Base-by-base conservation (phyloP, 2,888 invertebrate genomes). In the Acanthococcus lagerstroemiae region DNA sequence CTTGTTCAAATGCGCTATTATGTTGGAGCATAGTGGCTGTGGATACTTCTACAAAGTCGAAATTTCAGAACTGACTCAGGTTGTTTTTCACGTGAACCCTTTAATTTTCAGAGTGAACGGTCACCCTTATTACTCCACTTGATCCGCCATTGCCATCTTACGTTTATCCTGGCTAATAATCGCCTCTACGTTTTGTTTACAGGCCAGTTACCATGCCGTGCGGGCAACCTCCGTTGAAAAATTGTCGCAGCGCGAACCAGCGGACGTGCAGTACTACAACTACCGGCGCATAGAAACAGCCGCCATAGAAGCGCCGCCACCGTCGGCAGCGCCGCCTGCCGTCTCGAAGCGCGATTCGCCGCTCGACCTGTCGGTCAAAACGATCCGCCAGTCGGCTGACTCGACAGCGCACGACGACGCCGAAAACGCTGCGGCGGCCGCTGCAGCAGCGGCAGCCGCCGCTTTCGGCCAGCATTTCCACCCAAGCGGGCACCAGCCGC, bases 341-440 rank as follows among this genome's bases (percentile, higher is more conserved):
- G 24, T 65, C 1, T 6, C 65, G 22, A 86, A 85, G 74, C 80
- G 85, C 44, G 87, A 87, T 75, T 90, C 89, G 9, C 92, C 91
- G 0, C 77, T 93, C 68, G 93, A 93, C 77, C 79, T 93, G 61
- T 92, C 92, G 0, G 89, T 92, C 54, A 91, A 92, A 76, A 92
- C 91, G 1, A 86, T 92, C 0, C 85, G 90, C 74, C 90, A 90
- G 58, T 86, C 90, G 3, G 90, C 92, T 0, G 91, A 92, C 76
- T 91, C 91, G 0, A 91, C 92, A 0, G 86, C 66, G 27, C 50
- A 30, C 25, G 66, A 66, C 57, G 66, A 66, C 22, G 22, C 55
- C 45, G 66, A 66, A 48, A 37, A 25, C 17, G 24, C 78, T 71
- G 79, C 91, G 0, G 91, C 92, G 0, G 86, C 66, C 15, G 27